A percentile compares a stretch with the other conserved stretches of the same genome.
phyloP scores from a whole-genome alignment of 2,888 invertebrate genomes.

The Tupiocoris notatus region DNA sequence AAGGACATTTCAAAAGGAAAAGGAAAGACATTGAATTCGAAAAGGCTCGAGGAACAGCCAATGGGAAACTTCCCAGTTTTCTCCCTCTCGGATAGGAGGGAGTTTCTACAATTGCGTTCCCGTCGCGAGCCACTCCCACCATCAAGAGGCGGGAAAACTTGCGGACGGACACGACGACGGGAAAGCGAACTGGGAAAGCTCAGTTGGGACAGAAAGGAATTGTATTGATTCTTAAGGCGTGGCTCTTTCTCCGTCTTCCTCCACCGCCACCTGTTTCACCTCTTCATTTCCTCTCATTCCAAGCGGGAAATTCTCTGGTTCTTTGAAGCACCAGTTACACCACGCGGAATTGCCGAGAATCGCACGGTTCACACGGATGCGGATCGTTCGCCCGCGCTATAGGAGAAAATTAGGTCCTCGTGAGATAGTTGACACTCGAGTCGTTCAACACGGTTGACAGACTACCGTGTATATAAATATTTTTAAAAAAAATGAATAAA shows the following conservation, averaged over 20 bases:
- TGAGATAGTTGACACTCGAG: too few relatives aligned
- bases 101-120: background rate
- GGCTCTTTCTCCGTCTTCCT: constrained; percentile 38
- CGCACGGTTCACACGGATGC: too few relatives aligned
- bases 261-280: constrained; percentile 4
- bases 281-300: too few relatives aligned
- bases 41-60: background rate
- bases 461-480: too few relatives aligned
- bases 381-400: too few relatives aligned
- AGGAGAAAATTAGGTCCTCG: too few relatives aligned
- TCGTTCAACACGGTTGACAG: too few relatives aligned
- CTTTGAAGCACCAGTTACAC: background rate
- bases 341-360: background rate
- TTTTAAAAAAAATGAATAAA: too few relatives aligned
- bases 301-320: background rate
- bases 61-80: background rate
- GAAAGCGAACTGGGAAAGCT: constrained; percentile 41
- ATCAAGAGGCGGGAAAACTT: background rate
- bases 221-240: constrained; percentile 48
- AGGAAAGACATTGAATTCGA: background rate
- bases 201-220: constrained; percentile 44
- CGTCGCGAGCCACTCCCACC: background rate
- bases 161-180: background rate
- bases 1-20: background rate
- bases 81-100: background rate